Conservation (phyloP, 2,888 invertebrate genomes). For the Drosophila anomalata region DNA sequence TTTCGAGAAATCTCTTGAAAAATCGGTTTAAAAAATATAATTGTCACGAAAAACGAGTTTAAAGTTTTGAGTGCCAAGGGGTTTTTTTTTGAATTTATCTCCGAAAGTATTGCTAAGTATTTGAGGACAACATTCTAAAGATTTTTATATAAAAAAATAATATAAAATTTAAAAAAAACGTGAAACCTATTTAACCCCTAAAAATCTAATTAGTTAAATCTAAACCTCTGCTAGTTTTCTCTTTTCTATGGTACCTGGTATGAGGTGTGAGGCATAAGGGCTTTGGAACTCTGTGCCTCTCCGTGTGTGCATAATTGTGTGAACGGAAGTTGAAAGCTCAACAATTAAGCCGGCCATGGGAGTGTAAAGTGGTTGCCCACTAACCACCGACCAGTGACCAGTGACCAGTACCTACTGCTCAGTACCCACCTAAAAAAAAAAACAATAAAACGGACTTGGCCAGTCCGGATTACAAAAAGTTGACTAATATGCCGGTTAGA, state of each 20-base stretch:
- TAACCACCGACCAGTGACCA: neutral
- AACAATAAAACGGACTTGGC: constrained; percentile 16
- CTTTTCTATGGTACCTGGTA: constrained; percentile 6
- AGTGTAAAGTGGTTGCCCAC: constrained; percentile 23
- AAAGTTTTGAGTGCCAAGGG: too few species aligned
- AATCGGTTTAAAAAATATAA: too few species aligned
- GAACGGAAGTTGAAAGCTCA: constrained; percentile 68
- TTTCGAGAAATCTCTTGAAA: too few species aligned
- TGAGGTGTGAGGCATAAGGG: neutral
- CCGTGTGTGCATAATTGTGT: constrained; percentile 58
- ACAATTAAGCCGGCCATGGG: constrained; percentile 55
- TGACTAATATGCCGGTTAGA: constrained; percentile 67
- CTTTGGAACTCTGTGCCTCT: constrained; percentile 7
- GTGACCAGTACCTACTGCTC: neutral
- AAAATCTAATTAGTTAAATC: neutral
- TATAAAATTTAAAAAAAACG: too few species aligned
- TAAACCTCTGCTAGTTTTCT: constrained; percentile 1
- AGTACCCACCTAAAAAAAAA: neutral
- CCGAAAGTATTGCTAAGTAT: too few species aligned
- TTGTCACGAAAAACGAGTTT: too few species aligned
- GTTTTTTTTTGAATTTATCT: too few species aligned
- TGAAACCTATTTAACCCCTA: too few species aligned
- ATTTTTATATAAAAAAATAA: too few species aligned
- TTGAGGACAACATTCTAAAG: too few species aligned
- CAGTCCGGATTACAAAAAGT: constrained; percentile 28